Percentiles rank a stretch among this genome's conserved stretches.
These are phyloP conservation scores for Guaruba guarouba DNA, from an alignment of 2,113 vertebrate genomes.

Conservation along the genomic window DNA sequence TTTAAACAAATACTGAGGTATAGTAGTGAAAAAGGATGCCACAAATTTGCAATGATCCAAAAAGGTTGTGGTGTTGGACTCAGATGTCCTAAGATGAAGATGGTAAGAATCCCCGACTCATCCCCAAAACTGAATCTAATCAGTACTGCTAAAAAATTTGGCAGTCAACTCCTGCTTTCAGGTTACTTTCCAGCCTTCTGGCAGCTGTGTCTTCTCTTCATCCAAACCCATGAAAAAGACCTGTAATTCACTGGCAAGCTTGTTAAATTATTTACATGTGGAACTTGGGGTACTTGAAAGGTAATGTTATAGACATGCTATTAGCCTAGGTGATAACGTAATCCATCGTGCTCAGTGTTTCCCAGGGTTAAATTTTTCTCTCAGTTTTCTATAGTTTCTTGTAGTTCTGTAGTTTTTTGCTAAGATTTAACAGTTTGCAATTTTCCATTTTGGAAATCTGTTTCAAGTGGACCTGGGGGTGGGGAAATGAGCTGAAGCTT, in stretches of 20 bases:
- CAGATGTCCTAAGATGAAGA: neutral
- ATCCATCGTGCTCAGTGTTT: neutral
- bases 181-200: slow-evolving; percentile 43
- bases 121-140: slow-evolving; percentile 54
- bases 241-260: slow-evolving; percentile 41
- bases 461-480: neutral
- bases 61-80: neutral
- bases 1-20: neutral
- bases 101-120: neutral
- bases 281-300: slow-evolving; percentile 37
- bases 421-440: neutral
- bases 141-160: slow-evolving; percentile 66
- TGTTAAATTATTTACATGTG: slow-evolving; percentile 46
- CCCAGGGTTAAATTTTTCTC: neutral
- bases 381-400: neutral
- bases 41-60: neutral
- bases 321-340: slow-evolving; percentile 12
- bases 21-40: neutral
- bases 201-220: slow-evolving; percentile 60
- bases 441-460: neutral
- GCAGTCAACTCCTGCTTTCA: slow-evolving; percentile 55
- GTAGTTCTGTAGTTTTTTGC: neutral
- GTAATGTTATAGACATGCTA: neutral
- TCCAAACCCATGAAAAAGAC: slow-evolving; percentile 55
- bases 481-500: neutral